phyloP scores from a whole-genome alignment of 2,113 vertebrate genomes.

The Lepidothrix coronata region DNA sequence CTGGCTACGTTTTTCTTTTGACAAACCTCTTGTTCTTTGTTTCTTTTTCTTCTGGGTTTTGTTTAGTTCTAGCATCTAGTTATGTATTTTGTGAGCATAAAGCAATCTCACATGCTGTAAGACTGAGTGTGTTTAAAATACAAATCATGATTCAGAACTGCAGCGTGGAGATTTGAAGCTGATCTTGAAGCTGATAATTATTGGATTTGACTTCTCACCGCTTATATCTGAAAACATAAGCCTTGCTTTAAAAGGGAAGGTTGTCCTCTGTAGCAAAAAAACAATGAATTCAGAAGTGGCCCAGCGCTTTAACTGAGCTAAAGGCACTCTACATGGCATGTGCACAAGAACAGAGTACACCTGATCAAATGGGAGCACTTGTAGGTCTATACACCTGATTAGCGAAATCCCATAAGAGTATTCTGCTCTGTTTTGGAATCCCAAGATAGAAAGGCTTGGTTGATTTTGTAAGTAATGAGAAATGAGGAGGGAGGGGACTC shows the following conservation, averaged over 20 bases:
- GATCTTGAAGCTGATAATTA: constrained; percentile 21
- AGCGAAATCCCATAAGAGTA: not conserved
- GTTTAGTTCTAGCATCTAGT: not conserved
- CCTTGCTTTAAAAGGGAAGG: not conserved
- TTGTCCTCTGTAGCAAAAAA: not conserved
- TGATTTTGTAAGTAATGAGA: not conserved
- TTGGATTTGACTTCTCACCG: not conserved
- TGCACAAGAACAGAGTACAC: not conserved
- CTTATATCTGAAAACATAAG: not conserved
- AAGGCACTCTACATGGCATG: not conserved
- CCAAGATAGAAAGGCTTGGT: not conserved
- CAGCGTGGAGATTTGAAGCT: not conserved
- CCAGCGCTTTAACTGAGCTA: not conserved
- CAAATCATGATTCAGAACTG: constrained; percentile 6
- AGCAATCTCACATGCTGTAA: not conserved
- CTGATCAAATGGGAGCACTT: not conserved
- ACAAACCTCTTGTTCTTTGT: not conserved
- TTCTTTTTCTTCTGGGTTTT: not conserved
- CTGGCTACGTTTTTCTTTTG: not conserved
- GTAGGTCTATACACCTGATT: not conserved
- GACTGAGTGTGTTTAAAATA: not conserved
- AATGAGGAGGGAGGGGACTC: not conserved
- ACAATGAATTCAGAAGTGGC: not conserved
- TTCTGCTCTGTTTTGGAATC: not conserved
- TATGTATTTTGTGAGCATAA: constrained; percentile 18